Percentiles rank a stretch among this genome's conserved stretches.
Conservation (phyloP, 1,140 invertebrate genomes). For the Cardiocondyla obscurior region DNA sequence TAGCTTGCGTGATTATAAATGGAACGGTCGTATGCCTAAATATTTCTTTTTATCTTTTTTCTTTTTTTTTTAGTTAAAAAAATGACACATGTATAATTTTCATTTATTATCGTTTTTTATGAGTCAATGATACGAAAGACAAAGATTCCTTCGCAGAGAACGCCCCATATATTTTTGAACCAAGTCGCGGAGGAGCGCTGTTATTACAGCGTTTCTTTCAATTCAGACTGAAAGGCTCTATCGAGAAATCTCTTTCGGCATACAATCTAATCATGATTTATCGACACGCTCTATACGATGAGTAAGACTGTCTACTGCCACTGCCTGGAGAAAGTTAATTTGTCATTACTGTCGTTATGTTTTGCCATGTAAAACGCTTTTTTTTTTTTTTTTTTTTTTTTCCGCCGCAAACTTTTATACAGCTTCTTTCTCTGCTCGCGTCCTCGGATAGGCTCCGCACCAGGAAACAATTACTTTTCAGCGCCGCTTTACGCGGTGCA, state of each 20-base stretch:
- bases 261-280: constrained; percentile 49
- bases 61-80: too few species aligned
- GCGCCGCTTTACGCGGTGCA: neutral
- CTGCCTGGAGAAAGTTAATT: constrained; percentile 50
- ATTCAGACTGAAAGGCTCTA: constrained; percentile 37
- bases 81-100: neutral
- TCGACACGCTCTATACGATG: constrained; percentile 38
- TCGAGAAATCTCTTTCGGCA: constrained; percentile 44
- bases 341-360: constrained; percentile 53
- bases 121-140: too few species aligned
- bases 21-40: neutral
- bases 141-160: neutral
- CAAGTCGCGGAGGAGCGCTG: neutral
- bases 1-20: neutral
- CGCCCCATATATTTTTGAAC: constrained; percentile 3
- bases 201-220: constrained; percentile 42
- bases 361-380: constrained; percentile 33
- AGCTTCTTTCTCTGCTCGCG: neutral
- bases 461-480: constrained; percentile 8
- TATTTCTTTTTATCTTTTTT: neutral
- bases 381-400: too few species aligned
- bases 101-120: neutral
- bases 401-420: neutral
- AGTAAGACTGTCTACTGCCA: constrained; percentile 35
- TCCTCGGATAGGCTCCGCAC: neutral